Conservation (phyloP, 2,888 invertebrate genomes). For the Euplexia lucipara region DNA sequence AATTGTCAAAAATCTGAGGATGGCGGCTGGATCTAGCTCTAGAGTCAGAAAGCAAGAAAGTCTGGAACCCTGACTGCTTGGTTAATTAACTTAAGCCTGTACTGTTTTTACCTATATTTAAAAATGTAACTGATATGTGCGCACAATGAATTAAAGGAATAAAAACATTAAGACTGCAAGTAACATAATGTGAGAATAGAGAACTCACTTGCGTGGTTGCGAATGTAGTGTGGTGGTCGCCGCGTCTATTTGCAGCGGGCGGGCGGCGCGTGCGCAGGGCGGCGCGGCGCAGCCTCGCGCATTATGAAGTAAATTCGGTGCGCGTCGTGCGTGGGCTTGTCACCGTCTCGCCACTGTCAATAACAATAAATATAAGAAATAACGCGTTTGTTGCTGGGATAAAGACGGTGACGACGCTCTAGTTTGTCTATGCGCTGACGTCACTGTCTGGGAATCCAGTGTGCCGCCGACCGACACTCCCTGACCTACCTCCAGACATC, state of each 20-base stretch:
- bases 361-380: constrained; percentile 89
- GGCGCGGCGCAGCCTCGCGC: constrained; percentile 72
- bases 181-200: constrained; percentile 28
- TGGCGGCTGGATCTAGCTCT: too few species aligned
- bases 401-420: constrained; percentile 87
- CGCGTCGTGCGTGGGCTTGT: constrained; percentile 85
- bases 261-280: constrained; percentile 72
- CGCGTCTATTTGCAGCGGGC: constrained; percentile 79
- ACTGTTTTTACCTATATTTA: too few species aligned
- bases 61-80: too few species aligned
- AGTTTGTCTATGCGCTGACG: constrained; percentile 89
- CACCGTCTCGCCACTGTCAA: constrained; percentile 89
- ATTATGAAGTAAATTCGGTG: constrained; percentile 79
- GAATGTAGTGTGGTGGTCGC: constrained; percentile 22
- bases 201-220: constrained; percentile 17
- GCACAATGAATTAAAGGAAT: too few species aligned
- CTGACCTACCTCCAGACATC: constrained; percentile 88
- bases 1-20: too few species aligned
- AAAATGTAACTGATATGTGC: too few species aligned
- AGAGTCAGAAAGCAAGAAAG: too few species aligned
- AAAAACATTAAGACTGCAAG: neutral
- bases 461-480: constrained; percentile 79
- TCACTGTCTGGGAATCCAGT: constrained; percentile 90
- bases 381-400: constrained; percentile 86
- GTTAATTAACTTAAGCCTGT: too few species aligned